Conservation (phyloP, 2,888 invertebrate species). For the Pantelozetes paolii region DNA sequence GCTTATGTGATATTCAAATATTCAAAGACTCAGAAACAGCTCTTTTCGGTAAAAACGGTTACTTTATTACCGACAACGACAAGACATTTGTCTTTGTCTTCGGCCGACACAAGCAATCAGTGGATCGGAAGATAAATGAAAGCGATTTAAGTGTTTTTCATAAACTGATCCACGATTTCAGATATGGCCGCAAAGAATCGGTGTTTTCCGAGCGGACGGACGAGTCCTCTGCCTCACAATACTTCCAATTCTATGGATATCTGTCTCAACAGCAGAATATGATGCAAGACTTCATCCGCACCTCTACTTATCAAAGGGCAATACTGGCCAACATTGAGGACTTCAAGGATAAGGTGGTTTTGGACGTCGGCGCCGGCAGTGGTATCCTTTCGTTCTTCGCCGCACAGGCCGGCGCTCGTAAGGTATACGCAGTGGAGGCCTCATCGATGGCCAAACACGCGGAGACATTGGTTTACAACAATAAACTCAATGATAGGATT, state of each 20-base stretch:
- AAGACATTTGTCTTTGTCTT: conserved; percentile 45
- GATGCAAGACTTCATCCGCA: conserved; percentile 99
- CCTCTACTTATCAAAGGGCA: conserved; percentile 96
- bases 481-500: conserved; percentile 80
- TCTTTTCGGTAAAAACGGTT: conserved; percentile 44
- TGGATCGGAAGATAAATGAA: conserved; percentile 26
- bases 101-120: conserved; percentile 36
- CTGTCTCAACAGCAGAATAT: conserved; percentile 99
- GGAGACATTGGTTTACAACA: conserved; percentile 78
- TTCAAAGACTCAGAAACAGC: conserved; percentile 47
- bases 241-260: conserved; percentile 92
- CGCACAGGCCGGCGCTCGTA: conserved; percentile 90
- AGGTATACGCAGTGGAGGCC: conserved; percentile 98
- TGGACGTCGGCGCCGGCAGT: conserved; percentile 98
- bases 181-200: conserved; percentile 39
- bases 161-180: conserved; percentile 45
- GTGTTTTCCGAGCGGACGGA: conserved; percentile 67
- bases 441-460: conserved; percentile 98
- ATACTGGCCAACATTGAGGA: conserved; percentile 88
- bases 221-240: conserved; percentile 96
- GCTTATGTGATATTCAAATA: conserved; percentile 44
- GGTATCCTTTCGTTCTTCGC: conserved; percentile 98
- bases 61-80: conserved; percentile 45
- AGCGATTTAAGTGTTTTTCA: conserved; percentile 30
- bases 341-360: conserved; percentile 73